A percentile compares a stretch with the other conserved stretches of the same genome.
These are phyloP conservation scores for Eulemur coronatus DNA, from an alignment of 2,797 vertebrate genomes.

Conservation along the genomic window DNA sequence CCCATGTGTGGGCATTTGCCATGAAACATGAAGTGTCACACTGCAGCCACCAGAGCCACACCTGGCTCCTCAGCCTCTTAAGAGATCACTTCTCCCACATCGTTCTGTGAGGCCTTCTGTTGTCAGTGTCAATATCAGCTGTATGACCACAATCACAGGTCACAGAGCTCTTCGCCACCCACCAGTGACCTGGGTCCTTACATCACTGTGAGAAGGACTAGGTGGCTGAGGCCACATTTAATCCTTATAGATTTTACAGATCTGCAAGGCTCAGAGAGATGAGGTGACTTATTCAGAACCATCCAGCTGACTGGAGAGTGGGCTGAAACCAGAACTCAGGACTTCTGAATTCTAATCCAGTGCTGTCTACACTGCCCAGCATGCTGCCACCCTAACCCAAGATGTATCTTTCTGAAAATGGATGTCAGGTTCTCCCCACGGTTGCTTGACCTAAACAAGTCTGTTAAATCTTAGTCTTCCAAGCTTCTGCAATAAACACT, in stretches of 20 bases:
- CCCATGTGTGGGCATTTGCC: neutral
- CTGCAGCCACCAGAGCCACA: neutral
- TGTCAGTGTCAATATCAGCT: too few relatives aligned
- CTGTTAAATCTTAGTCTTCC: neutral
- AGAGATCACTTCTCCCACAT: neutral
- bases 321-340: conserved; percentile 31
- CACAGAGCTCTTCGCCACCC: neutral
- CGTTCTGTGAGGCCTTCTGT: neutral
- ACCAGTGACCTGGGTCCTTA: neutral
- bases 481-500: neutral
- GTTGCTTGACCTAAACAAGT: too few relatives aligned
- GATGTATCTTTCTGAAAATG: neutral
- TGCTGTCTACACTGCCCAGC: conserved; percentile 21
- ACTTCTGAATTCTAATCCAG: neutral
- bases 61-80: neutral
- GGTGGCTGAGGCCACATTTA: neutral
- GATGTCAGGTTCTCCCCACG: neutral
- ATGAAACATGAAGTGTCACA: fast-evolving
- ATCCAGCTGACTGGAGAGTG: neutral
- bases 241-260: neutral
- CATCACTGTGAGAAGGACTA: too few relatives aligned
- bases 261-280: neutral
- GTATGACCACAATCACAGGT: neutral
- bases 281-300: conserved; percentile 16
- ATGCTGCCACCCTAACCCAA: fast-evolving